These are phyloP conservation scores for Microtus pennsylvanicus DNA, from an alignment of 2,113 vertebrate genomes.

Conservation along the genomic window DNA sequence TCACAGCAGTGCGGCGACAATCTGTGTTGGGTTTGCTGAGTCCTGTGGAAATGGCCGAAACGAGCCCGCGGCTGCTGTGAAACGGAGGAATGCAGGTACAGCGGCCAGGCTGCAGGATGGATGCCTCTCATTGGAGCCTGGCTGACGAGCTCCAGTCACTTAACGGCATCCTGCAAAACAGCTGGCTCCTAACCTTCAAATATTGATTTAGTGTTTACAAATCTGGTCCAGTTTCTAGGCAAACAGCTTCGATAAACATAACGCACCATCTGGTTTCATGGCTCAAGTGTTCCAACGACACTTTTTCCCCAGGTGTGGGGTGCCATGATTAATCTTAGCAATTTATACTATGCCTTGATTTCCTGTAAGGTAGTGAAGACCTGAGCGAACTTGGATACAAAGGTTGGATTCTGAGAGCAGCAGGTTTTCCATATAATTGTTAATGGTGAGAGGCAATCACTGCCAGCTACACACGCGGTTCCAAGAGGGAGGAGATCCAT, in stretches of 20 bases:
- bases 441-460: constrained; percentile 80
- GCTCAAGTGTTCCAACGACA: constrained; percentile 86
- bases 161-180: constrained; percentile 99
- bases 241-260: constrained; percentile 96
- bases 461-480: constrained; percentile 72
- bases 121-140: constrained; percentile 82
- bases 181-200: constrained; percentile 92
- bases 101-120: constrained; percentile 80
- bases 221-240: constrained; percentile 92
- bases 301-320: constrained; percentile 76
- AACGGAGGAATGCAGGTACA: constrained; percentile 87
- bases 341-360: constrained; percentile 84
- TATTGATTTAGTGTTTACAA: constrained; percentile 95
- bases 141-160: constrained; percentile 87
- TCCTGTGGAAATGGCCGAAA: constrained; percentile 72
- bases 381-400: constrained; percentile 69
- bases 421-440: constrained; percentile 79
- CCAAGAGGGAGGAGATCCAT: constrained; percentile 75
- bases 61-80: constrained; percentile 86
- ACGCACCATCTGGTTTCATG: constrained; percentile 88
- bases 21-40: constrained; percentile 82
- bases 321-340: constrained; percentile 86
- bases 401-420: constrained; percentile 83
- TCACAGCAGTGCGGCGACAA: constrained; percentile 77
- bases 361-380: constrained; percentile 81